Evolutionary conservation across 2,888 invertebrate genomes (phyloP).

Genomic region (Iphiclides podalirius): DNA sequence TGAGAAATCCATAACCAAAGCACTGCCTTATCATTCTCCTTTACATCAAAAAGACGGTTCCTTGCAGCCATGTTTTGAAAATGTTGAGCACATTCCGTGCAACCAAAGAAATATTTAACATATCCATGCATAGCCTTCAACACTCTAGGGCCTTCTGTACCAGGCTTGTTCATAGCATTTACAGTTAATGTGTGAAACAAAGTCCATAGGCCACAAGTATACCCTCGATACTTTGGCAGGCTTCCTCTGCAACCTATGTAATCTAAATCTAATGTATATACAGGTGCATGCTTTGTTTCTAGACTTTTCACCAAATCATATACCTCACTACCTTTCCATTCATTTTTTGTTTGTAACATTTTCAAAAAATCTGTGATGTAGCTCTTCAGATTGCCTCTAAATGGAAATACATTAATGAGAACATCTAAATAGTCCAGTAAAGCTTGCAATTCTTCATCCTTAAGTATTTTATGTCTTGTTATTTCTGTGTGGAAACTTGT

Average conservation of each 20-base stretch:
- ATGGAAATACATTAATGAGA: conserved; percentile 89
- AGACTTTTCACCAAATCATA: conserved; percentile 74
- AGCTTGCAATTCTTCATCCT: conserved; percentile 85
- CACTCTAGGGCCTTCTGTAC: conserved; percentile 83
- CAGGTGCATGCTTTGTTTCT: conserved; percentile 77
- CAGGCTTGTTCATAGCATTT: conserved; percentile 80
- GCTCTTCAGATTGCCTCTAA: conserved; percentile 82
- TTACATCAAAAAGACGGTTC: conserved; percentile 84
- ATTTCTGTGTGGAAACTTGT: conserved; percentile 93
- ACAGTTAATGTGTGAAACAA: conserved; percentile 96
- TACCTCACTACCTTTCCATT: conserved; percentile 81
- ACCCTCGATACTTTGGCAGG: conserved; percentile 87
- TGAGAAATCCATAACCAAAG: conserved; percentile 97
- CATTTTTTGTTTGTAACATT: conserved; percentile 66
- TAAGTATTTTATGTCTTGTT: conserved; percentile 83
- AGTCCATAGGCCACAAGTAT: conserved; percentile 97
- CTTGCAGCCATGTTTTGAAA: conserved; percentile 91
- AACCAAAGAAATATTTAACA: conserved; percentile 95
- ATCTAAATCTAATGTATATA: conserved; percentile 72
- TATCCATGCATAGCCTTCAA: conserved; percentile 92
- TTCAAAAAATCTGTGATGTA: conserved; percentile 83
- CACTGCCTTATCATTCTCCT: conserved; percentile 86
- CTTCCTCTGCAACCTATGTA: conserved; percentile 94
- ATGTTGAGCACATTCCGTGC: conserved; percentile 93
- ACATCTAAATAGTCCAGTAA: conserved; percentile 87